Conservation (phyloP, 2,113 vertebrate species). For the Mirounga angustirostris region DNA sequence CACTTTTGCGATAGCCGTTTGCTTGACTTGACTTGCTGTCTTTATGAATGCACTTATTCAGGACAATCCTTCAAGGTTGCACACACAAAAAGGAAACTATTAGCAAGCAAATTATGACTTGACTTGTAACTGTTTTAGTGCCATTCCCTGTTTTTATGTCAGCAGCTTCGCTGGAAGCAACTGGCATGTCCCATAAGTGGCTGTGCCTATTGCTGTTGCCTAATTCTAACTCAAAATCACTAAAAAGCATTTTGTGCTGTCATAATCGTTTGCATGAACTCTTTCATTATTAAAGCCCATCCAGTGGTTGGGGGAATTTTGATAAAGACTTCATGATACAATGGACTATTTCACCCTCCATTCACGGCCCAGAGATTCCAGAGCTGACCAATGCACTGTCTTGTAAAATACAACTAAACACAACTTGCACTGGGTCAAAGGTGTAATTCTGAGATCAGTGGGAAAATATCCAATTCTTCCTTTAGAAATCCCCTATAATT, state of each 20-base stretch:
- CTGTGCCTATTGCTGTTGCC: conserved; percentile 51
- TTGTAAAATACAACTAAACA: conserved; percentile 60
- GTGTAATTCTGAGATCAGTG: conserved; percentile 50
- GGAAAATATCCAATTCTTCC: conserved; percentile 55
- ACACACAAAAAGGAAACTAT: conserved; percentile 63
- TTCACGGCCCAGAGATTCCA: background rate
- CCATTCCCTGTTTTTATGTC: conserved; percentile 64
- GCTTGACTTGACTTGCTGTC: background rate
- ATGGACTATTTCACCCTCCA: background rate
- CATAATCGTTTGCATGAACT: conserved; percentile 63
- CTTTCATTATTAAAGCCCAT: conserved; percentile 73
- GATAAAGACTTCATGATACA: conserved; percentile 68
- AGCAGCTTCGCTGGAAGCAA: conserved; percentile 73
- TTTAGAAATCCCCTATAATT: conserved; percentile 27
- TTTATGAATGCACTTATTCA: conserved; percentile 25
- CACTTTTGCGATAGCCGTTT: background rate
- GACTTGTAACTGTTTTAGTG: conserved; percentile 56
- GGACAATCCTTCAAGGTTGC: conserved; percentile 35
- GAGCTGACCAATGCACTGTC: background rate
- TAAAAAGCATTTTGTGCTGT: conserved; percentile 66
- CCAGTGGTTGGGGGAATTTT: conserved; percentile 52
- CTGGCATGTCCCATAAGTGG: conserved; percentile 66
- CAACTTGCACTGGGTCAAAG: conserved; percentile 3
- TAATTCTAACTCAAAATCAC: conserved; percentile 75
- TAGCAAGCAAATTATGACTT: conserved; percentile 67